Base-by-base conservation (phyloP, 1,140 invertebrate species). In the Manduca sexta region DNA sequence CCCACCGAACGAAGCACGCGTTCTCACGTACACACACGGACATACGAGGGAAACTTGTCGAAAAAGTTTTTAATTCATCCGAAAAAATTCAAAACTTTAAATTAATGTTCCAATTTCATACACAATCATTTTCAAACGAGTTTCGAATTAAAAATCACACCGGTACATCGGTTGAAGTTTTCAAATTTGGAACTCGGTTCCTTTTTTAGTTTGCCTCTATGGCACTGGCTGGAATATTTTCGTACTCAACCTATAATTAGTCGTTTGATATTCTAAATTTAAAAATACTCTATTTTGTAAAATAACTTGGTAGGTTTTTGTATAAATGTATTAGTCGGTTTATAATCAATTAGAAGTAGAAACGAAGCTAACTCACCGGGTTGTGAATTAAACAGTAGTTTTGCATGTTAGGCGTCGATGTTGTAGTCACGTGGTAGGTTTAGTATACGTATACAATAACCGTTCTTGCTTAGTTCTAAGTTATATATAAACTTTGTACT, bases 1-100 rank as follows among this genome's bases (percentile, higher is more conserved):
- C 58, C 67, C 59, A 72, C 60, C 33, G 54, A 55, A 55, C 49
- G 75, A 45, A 67, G 69, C 77, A 84, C 79, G 76, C 64, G 71
- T 52, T 49, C 52, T 34, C 17, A 31, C 26, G 30, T 33, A 41
- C 49, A 50, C 18, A 12, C 38, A 48, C 30, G 38, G 10, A 41
- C 26, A 50, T 54, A 45, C 39, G 37, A 42, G 57, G n/a, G n/a
- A 68, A 55, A 53, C 45, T 62, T 64, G 54, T 47, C 42, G 30
- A 57, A 64, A 71, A 74, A 65, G 54, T 74, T 53, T 55, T 40
- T 18, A 34, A 42, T 30, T 35, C 10, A 29, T 16, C 10, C 8
- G 12, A 42, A 42, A 42, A 2, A n/a, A 26, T 5, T 26, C 21
- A 26, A 26, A 26, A 26, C 21, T 26, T 5, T 5, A 26, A 26